Conservation (phyloP, 2,888 invertebrate species). For the Choreutis nemorana region DNA sequence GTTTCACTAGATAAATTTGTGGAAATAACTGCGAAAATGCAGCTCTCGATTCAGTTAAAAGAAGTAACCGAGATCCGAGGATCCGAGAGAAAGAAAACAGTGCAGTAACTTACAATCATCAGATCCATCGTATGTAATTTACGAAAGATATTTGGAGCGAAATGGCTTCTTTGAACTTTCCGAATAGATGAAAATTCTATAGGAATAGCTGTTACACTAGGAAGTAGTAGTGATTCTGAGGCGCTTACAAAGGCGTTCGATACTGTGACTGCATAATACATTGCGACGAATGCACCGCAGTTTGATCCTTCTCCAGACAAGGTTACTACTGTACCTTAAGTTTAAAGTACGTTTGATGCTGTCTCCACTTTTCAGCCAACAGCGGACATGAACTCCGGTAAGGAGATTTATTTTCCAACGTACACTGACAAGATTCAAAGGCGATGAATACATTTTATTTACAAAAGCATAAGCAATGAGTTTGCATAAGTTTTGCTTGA, state of each 20-base stretch:
- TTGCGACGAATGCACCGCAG: conserved; percentile 60
- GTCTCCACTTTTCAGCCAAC: conserved; percentile 49
- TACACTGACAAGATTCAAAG: conserved; percentile 58
- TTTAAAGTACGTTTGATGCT: conserved; percentile 54
- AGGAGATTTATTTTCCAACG: conserved; percentile 48
- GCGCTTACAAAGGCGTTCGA: conserved; percentile 48
- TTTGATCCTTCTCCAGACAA: conserved; percentile 63
- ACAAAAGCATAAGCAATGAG: no score
- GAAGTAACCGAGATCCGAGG: no score
- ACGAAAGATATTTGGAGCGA: conserved; percentile 34
- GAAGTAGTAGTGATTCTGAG: conserved; percentile 46
- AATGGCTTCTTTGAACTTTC: conserved; percentile 39
- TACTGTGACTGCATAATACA: conserved; percentile 60
- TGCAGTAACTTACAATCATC: conserved; percentile 32
- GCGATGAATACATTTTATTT: conserved; percentile 22
- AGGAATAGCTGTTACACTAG: conserved; percentile 36
- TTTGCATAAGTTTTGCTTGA: no score
- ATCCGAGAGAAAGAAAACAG: conserved; percentile 16
- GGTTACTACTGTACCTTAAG: conserved; percentile 45
- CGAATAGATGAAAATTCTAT: conserved; percentile 44
- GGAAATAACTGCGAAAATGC: no score
- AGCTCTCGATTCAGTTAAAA: no score
- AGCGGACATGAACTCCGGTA: conserved; percentile 42
- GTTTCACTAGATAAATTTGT: no score
- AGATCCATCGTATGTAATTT: conserved; percentile 37